Evolutionary conservation across 2,113 vertebrate species (phyloP).

Genomic region (Aviceda subcristata): DNA sequence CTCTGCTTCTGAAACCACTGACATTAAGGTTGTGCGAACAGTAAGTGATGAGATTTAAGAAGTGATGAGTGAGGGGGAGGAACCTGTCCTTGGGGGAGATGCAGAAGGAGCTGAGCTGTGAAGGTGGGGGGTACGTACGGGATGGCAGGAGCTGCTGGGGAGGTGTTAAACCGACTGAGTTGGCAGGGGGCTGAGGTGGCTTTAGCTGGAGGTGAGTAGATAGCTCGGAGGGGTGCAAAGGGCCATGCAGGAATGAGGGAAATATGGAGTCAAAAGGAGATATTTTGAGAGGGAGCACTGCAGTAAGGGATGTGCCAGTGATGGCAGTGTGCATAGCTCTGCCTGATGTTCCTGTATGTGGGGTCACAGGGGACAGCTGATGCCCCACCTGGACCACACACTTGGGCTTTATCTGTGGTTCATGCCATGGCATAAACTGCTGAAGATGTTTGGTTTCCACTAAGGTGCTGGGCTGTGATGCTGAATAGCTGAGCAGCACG

Average conservation of each 20-base stretch:
- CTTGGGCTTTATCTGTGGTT: neutral
- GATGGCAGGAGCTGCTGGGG: neutral
- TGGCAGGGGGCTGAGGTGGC: neutral
- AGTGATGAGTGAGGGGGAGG: neutral
- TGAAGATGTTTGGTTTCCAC: neutral
- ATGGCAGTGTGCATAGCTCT: neutral
- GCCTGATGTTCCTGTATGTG: neutral
- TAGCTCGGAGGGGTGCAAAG: neutral
- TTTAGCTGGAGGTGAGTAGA: neutral
- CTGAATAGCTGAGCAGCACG: neutral
- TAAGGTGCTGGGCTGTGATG: neutral
- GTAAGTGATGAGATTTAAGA: neutral
- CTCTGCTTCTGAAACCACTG: neutral
- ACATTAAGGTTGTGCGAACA: neutral
- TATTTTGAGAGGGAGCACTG: neutral
- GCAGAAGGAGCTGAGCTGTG: neutral
- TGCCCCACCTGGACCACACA: neutral
- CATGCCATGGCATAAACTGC: neutral
- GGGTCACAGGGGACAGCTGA: neutral
- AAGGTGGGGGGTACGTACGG: accelerated
- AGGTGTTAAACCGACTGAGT: neutral
- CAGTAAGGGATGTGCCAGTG: accelerated
- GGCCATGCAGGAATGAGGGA: neutral
- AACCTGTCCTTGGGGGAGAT: neutral
- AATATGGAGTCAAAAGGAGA: neutral